Percentiles rank a stretch among this genome's conserved stretches.
Conservation (phyloP, 2,888 invertebrate species). For the Loripinus fragilis region DNA sequence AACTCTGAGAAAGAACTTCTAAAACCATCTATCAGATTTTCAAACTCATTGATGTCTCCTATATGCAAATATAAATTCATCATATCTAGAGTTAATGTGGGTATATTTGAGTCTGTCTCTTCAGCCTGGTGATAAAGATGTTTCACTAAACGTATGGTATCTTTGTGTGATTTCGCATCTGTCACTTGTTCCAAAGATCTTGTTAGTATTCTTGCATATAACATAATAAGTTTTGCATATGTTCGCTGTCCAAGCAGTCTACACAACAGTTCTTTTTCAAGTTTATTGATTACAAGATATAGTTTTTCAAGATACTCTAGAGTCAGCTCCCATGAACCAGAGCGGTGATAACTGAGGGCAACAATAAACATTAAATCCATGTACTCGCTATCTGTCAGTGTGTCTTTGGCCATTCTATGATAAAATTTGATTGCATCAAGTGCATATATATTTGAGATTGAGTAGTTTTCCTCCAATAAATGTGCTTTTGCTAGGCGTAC, state of each 20-base stretch:
- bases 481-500: slow-evolving; percentile 28
- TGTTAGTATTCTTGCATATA: neutral
- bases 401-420: neutral
- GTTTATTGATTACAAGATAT: neutral
- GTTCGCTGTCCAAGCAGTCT: neutral
- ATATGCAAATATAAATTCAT: too few relatives aligned
- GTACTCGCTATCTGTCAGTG: neutral
- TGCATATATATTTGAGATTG: slow-evolving; percentile 10
- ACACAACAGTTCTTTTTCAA: neutral
- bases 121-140: too few relatives aligned
- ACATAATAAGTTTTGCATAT: neutral
- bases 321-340: neutral
- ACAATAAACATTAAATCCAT: slow-evolving; percentile 1
- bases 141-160: too few relatives aligned
- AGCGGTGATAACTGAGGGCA: neutral
- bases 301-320: slow-evolving; percentile 4
- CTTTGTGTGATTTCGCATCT: too few relatives aligned
- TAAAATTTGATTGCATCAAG: slow-evolving; percentile 19
- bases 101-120: too few relatives aligned
- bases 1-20: too few relatives aligned
- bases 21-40: too few relatives aligned
- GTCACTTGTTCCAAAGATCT: too few relatives aligned
- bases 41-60: too few relatives aligned
- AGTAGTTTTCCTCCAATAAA: slow-evolving; percentile 3
- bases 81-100: too few relatives aligned